Percentiles rank a stretch among this genome's conserved stretches.
These are phyloP conservation scores for Cichladusa arquata DNA, from an alignment of 2,113 vertebrate species.

Conservation along the genomic window DNA sequence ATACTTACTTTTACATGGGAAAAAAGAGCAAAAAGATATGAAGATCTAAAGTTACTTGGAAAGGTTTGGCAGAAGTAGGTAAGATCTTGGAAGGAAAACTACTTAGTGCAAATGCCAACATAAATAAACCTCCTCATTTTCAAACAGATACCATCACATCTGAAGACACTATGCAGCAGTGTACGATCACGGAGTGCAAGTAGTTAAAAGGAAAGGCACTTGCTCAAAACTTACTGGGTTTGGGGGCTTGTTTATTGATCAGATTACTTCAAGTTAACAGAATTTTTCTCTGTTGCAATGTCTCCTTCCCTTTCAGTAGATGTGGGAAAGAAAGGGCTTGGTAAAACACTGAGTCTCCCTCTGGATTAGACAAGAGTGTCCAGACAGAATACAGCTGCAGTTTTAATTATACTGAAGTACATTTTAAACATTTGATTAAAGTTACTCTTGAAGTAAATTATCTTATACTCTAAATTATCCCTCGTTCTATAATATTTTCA, in stretches of 20 bases:
- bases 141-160: not conserved
- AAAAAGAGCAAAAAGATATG: not conserved
- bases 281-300: not conserved
- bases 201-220: not conserved
- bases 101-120: not conserved
- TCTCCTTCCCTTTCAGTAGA: not conserved
- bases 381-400: not conserved
- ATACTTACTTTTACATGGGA: constrained; percentile 10
- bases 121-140: not conserved
- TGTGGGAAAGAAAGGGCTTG: not conserved
- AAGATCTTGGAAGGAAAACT: not conserved
- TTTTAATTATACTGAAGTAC: not conserved
- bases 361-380: not conserved
- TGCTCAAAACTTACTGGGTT: not conserved
- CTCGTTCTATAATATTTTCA: not conserved
- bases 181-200: not conserved
- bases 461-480: not conserved
- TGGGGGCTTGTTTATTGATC: not conserved
- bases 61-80: not conserved
- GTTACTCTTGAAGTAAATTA: not conserved
- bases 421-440: not conserved
- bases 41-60: not conserved
- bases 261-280: not conserved
- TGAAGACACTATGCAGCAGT: not conserved
- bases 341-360: not conserved